A percentile compares a stretch with the other conserved stretches of the same genome.
Conservation (phyloP, 2,113 vertebrate species). For the Pelvicachromis taeniatus region DNA sequence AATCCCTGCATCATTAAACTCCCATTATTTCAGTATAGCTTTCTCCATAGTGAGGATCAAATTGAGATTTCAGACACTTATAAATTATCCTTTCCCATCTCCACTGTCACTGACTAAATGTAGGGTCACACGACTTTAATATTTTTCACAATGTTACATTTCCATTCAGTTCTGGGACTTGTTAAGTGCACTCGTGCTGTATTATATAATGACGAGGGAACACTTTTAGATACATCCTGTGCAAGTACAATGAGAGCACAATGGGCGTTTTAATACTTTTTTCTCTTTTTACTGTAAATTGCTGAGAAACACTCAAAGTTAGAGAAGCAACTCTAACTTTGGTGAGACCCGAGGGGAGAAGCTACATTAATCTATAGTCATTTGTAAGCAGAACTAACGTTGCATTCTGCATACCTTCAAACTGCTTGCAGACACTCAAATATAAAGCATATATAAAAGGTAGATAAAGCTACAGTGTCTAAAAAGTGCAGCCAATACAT, state of each 20-base stretch:
- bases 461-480: neutral
- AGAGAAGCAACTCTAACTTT: neutral
- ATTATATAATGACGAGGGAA: neutral
- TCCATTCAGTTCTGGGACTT: neutral
- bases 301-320: neutral
- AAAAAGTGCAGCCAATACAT: neutral
- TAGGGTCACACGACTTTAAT: neutral
- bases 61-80: neutral
- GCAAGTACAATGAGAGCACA: neutral
- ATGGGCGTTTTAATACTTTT: neutral
- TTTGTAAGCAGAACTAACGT: neutral
- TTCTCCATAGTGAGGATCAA: neutral
- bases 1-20: neutral
- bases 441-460: neutral
- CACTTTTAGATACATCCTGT: neutral
- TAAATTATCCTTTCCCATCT: neutral
- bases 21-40: neutral
- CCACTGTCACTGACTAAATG: neutral
- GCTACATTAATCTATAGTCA: neutral
- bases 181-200: neutral
- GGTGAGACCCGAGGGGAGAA: neutral
- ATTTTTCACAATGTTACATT: neutral
- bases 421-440: conserved; percentile 1
- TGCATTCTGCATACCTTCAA: neutral
- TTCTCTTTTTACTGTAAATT: neutral